Conservation (phyloP, 2,888 invertebrate species). For the Acanthacorydalis orientalis region DNA sequence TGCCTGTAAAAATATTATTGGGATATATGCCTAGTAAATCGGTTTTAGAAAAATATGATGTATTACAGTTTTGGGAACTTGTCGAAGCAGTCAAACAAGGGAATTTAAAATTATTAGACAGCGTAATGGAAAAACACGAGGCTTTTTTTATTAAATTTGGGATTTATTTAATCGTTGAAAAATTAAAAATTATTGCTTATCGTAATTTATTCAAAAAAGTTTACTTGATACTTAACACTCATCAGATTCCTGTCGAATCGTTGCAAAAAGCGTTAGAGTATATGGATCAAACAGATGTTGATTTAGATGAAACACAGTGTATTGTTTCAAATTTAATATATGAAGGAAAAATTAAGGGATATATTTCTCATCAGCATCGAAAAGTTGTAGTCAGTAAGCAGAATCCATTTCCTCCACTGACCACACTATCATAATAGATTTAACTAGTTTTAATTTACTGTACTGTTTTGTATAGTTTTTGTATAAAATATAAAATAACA, state of each 20-base stretch:
- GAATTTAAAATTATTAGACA: conserved; percentile 67
- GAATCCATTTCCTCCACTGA: conserved; percentile 79
- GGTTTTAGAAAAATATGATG: conserved; percentile 74
- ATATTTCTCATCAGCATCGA: conserved; percentile 92
- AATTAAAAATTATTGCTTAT: conserved; percentile 86
- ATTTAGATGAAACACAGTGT: conserved; percentile 89
- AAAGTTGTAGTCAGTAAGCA: conserved; percentile 95
- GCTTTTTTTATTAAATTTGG: conserved; percentile 89
- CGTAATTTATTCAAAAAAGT: conserved; percentile 92
- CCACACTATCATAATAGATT: conserved; percentile 33
- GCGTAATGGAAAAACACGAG: conserved; percentile 72
- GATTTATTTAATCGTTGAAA: conserved; percentile 95
- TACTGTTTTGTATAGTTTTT: conserved; percentile 2
- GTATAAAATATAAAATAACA: not conserved
- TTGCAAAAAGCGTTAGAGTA: conserved; percentile 69
- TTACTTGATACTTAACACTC: conserved; percentile 55
- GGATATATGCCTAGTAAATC: conserved; percentile 82
- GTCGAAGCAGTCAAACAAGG: conserved; percentile 80
- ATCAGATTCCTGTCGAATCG: conserved; percentile 76
- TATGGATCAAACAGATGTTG: conserved; percentile 70
- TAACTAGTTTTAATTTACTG: not conserved
- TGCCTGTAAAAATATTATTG: conserved; percentile 92
- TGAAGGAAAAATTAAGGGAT: conserved; percentile 95
- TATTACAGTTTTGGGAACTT: conserved; percentile 80
- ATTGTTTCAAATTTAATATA: conserved; percentile 92